A percentile compares a stretch with the other conserved stretches of the same genome.
These are phyloP conservation scores for Hirtodrosophila histrioides DNA, from an alignment of 2,888 invertebrate genomes.

Conservation along the genomic window DNA sequence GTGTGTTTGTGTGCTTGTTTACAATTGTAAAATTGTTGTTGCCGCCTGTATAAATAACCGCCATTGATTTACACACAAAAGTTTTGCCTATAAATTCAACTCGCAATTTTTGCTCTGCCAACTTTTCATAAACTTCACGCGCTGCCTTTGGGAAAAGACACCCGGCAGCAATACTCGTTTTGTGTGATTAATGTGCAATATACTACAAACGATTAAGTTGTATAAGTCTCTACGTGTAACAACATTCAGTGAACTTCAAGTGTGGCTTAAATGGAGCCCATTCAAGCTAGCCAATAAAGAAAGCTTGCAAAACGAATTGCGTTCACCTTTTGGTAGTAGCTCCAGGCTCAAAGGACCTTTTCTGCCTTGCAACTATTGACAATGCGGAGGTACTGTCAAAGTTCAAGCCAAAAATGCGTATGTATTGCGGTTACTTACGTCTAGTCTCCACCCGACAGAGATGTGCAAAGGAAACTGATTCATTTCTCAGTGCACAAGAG, in stretches of 20 bases:
- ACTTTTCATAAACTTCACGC: conserved; percentile 71
- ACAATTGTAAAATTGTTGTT: conserved; percentile 65
- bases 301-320: conserved; percentile 7
- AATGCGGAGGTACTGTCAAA: too few relatives aligned
- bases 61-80: conserved; percentile 74
- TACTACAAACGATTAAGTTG: conserved; percentile 58
- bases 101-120: conserved; percentile 50
- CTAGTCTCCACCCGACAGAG: conserved; percentile 7
- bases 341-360: too few relatives aligned
- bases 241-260: conserved; percentile 19
- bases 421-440: too few relatives aligned
- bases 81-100: conserved; percentile 71
- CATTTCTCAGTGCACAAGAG: conserved; percentile 33
- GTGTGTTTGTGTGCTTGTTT: conserved; percentile 51
- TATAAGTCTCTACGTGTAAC: conserved; percentile 56
- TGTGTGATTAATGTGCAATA: conserved; percentile 67
- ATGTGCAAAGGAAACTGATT: conserved; percentile 36
- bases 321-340: not conserved
- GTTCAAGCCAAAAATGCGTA: too few relatives aligned
- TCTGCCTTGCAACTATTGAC: too few relatives aligned
- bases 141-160: conserved; percentile 26
- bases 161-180: conserved; percentile 45
- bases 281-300: conserved; percentile 10
- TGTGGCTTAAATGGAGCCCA: conserved; percentile 33
- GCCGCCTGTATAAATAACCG: conserved; percentile 65